Evolutionary conservation across 2,888 invertebrate genomes (phyloP).

Genomic region (Eristalinus sepulchralis): DNA sequence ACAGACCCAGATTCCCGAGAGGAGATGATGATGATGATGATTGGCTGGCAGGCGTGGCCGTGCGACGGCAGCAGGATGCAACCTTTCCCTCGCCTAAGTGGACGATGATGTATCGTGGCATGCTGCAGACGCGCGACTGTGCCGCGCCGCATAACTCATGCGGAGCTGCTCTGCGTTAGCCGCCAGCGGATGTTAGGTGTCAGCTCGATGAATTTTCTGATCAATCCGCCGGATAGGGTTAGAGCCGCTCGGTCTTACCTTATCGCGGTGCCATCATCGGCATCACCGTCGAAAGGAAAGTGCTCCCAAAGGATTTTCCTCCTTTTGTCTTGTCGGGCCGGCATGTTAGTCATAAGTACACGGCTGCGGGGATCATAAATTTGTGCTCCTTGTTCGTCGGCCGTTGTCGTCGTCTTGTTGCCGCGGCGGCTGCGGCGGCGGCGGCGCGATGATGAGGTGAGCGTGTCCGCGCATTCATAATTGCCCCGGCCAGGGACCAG

Average conservation of each 20-base stretch:
- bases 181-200: slow-evolving; percentile 68
- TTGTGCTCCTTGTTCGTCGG: slow-evolving; percentile 9
- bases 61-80: slow-evolving; percentile 38
- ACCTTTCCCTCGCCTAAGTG: slow-evolving; percentile 44
- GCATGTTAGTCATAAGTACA: slow-evolving; percentile 8
- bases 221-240: slow-evolving; percentile 61
- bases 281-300: slow-evolving; percentile 12
- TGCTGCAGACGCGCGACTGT: slow-evolving; percentile 1
- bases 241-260: background rate
- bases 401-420: background rate
- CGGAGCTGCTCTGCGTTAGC: slow-evolving; percentile 17
- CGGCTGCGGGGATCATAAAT: slow-evolving; percentile 49
- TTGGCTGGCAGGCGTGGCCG: slow-evolving; percentile 27
- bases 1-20: slow-evolving; percentile 53
- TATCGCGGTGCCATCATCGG: slow-evolving; percentile 15
- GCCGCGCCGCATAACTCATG: slow-evolving; percentile 41
- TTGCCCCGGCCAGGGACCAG: too few species aligned
- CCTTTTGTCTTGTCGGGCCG: background rate
- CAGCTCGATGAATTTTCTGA: slow-evolving; percentile 56
- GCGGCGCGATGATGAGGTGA: background rate
- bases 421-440: too few species aligned
- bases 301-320: slow-evolving; percentile 46
- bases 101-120: slow-evolving; percentile 48
- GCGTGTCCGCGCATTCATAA: background rate
- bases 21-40: slow-evolving; percentile 11